Evolutionary conservation across 2,113 vertebrate genomes (phyloP).

Genomic region (Trematomus loennbergii): DNA sequence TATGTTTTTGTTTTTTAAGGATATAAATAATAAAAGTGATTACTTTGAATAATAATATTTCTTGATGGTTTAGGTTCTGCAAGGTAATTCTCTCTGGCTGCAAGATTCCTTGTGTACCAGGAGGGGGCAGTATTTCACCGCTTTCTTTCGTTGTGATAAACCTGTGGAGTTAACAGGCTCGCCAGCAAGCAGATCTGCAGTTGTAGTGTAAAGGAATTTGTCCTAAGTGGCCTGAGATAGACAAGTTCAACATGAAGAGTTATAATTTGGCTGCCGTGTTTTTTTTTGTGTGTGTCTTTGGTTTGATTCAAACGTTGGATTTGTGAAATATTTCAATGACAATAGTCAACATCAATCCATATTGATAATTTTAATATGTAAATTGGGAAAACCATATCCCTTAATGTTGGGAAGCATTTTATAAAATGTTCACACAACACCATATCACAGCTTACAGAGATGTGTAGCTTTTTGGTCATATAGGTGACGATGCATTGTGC

Average conservation of each 20-base stretch:
- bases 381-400: background rate
- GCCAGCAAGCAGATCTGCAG: background rate
- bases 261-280: background rate
- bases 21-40: background rate
- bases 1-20: background rate
- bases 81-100: constrained; percentile 1
- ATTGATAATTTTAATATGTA: background rate
- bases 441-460: background rate
- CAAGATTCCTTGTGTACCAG: constrained; percentile 28
- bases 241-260: constrained; percentile 2
- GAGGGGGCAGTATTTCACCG: constrained; percentile 73
- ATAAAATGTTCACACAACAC: background rate
- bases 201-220: constrained; percentile 50
- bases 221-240: background rate
- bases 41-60: background rate
- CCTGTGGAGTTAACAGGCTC: constrained; percentile 29
- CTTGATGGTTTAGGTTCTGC: background rate
- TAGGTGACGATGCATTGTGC: constrained; percentile 17
- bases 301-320: background rate
- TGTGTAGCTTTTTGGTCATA: background rate
- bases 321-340: background rate
- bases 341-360: background rate
- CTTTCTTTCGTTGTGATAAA: background rate
- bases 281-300: background rate
- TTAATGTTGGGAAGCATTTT: background rate